Percentiles rank a stretch among this genome's conserved stretches.
phyloP scores from a whole-genome alignment of 2,113 vertebrate species.

The Xenus cinereus region DNA sequence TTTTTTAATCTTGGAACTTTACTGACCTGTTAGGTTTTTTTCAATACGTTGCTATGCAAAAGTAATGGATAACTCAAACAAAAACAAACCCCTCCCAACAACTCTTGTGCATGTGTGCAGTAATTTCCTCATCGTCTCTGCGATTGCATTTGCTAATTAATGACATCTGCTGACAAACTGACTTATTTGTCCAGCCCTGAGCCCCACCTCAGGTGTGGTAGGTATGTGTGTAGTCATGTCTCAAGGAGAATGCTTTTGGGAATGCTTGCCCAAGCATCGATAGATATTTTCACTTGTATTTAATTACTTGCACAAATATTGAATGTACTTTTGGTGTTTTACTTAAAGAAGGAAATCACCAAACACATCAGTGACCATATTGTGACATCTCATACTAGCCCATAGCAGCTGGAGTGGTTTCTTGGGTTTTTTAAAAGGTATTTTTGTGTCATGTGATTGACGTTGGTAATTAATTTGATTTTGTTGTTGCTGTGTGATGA shows the following conservation, averaged over 20 bases:
- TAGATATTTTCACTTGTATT: neutral
- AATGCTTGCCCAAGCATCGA: neutral
- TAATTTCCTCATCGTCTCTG: neutral
- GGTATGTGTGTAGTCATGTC: neutral
- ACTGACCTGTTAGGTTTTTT: neutral
- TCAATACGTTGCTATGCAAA: neutral
- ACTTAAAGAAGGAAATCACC: neutral
- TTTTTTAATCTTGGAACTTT: neutral
- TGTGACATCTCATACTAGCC: neutral
- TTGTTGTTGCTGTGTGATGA: neutral
- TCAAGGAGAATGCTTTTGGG: neutral
- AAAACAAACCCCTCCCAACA: neutral
- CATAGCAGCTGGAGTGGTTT: neutral
- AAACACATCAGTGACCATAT: rapidly evolving
- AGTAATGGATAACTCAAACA: neutral
- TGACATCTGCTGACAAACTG: neutral
- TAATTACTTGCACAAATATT: neutral
- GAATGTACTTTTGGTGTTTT: neutral
- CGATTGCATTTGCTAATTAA: neutral
- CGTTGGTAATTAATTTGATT: neutral
- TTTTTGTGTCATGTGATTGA: neutral
- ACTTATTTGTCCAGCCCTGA: neutral
- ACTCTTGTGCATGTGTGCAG: neutral
- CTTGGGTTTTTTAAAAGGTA: neutral
- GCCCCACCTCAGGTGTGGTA: neutral